Conservation (phyloP, 2,113 vertebrate genomes). For the Ornithorhynchus anatinus region DNA sequence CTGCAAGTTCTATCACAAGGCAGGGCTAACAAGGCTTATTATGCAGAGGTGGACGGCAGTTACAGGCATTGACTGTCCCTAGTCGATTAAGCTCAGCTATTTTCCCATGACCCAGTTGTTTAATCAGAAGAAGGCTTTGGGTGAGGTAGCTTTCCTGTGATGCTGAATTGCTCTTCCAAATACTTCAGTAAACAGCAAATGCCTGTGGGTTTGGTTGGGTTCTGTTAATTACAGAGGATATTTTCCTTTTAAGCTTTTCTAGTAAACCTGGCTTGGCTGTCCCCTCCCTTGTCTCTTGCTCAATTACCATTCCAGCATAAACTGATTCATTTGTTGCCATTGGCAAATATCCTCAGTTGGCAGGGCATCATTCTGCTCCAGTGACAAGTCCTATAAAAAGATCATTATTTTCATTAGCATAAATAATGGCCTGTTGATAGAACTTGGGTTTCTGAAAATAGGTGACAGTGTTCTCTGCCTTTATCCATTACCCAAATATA, state of each 20-base stretch:
- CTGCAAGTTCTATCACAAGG: too few relatives aligned
- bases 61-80: too few relatives aligned
- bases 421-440: constrained; percentile 69
- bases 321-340: constrained; percentile 72
- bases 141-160: not conserved
- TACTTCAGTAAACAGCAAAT: constrained; percentile 41
- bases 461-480: constrained; percentile 62
- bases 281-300: constrained; percentile 61
- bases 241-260: constrained; percentile 58
- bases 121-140: not conserved
- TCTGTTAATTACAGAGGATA: constrained; percentile 24
- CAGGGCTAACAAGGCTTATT: too few relatives aligned
- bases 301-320: constrained; percentile 67
- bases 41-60: too few relatives aligned
- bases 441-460: constrained; percentile 64
- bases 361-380: constrained; percentile 63
- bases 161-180: not conserved
- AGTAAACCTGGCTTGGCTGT: constrained; percentile 46
- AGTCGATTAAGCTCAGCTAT: too few relatives aligned
- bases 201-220: constrained; percentile 35
- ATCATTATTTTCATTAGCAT: constrained; percentile 73
- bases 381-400: constrained; percentile 70
- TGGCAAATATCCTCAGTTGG: constrained; percentile 67
- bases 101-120: not conserved
- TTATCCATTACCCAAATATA: constrained; percentile 65